These are phyloP conservation scores for Ceramica pisi DNA, from an alignment of 2,888 invertebrate genomes.

Conservation along the genomic window DNA sequence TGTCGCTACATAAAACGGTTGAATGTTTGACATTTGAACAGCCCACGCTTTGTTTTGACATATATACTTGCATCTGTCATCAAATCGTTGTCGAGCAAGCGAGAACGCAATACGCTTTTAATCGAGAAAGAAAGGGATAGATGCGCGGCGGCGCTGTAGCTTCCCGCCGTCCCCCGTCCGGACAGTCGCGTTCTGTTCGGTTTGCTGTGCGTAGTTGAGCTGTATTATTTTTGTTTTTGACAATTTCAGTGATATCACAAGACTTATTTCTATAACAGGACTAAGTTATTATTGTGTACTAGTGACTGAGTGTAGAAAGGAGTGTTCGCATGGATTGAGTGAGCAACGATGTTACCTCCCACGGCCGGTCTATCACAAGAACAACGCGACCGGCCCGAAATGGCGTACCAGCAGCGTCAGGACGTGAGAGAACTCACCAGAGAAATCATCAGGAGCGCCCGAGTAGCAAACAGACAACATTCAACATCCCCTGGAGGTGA, in stretches of 20 bases:
- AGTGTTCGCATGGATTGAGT: conserved; percentile 86
- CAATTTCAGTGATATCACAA: conserved; percentile 61
- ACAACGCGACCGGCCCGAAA: conserved; percentile 87
- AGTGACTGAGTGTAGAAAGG: conserved; percentile 75
- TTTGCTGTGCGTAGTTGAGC: conserved; percentile 82
- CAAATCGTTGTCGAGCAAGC: conserved; percentile 77
- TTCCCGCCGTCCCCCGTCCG: conserved; percentile 87
- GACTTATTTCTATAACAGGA: conserved; percentile 61
- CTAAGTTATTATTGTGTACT: conserved; percentile 68
- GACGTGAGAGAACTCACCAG: conserved; percentile 87
- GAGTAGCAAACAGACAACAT: conserved; percentile 84
- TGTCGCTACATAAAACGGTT: conserved; percentile 78
- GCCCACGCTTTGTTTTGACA: conserved; percentile 90
- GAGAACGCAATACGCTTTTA: conserved; percentile 70
- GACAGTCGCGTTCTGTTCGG: conserved; percentile 87
- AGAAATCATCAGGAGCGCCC: conserved; percentile 87
- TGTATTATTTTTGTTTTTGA: conserved; percentile 77
- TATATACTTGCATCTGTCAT: conserved; percentile 82
- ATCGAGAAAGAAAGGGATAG: conserved; percentile 73
- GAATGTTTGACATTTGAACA: conserved; percentile 83
- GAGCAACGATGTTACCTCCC: conserved; percentile 88
- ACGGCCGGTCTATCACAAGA: conserved; percentile 88
- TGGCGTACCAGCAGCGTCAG: conserved; percentile 88
- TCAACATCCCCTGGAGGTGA: conserved; percentile 89
- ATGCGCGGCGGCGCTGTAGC: conserved; percentile 86